Percentiles rank a stretch among this genome's conserved stretches.
phyloP scores from a whole-genome alignment of 2,797 vertebrate species.

The Pristis pectinata region DNA sequence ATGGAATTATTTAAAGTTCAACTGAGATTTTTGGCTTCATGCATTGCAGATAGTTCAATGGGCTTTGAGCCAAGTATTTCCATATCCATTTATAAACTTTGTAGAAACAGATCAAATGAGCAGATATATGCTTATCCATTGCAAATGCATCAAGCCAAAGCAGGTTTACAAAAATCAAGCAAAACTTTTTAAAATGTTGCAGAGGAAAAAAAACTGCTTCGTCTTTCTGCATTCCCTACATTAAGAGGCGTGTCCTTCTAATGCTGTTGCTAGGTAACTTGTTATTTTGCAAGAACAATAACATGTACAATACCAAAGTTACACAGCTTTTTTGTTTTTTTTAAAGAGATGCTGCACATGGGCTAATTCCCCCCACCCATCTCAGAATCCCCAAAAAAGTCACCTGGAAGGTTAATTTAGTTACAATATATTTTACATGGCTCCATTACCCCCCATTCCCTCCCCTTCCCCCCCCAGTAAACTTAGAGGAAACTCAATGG shows the following conservation, averaged over 20 bases:
- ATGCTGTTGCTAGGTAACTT: background rate
- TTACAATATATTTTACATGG: background rate
- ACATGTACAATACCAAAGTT: background rate
- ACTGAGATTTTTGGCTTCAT: background rate
- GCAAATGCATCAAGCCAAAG: background rate
- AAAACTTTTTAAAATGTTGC: background rate
- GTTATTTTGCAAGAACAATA: background rate
- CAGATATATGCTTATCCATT: too few species aligned
- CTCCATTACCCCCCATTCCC: too few species aligned
- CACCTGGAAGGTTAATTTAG: background rate
- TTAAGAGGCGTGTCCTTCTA: background rate
- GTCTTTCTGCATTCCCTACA: background rate
- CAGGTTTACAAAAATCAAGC: background rate
- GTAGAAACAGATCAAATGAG: background rate
- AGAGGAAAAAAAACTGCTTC: background rate
- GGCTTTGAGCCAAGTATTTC: background rate
- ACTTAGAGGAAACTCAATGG: background rate
- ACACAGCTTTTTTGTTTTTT: background rate
- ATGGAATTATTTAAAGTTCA: conserved; percentile 24
- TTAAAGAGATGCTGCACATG: background rate
- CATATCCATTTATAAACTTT: background rate
- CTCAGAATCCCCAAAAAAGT: background rate
- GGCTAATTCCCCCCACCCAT: background rate
- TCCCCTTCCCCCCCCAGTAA: background rate
- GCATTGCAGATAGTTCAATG: background rate